Percentiles rank a stretch among this genome's conserved stretches.
These are phyloP conservation scores for Melipona quadrifasciata DNA, from an alignment of 1,140 invertebrate species.

Conservation along the genomic window DNA sequence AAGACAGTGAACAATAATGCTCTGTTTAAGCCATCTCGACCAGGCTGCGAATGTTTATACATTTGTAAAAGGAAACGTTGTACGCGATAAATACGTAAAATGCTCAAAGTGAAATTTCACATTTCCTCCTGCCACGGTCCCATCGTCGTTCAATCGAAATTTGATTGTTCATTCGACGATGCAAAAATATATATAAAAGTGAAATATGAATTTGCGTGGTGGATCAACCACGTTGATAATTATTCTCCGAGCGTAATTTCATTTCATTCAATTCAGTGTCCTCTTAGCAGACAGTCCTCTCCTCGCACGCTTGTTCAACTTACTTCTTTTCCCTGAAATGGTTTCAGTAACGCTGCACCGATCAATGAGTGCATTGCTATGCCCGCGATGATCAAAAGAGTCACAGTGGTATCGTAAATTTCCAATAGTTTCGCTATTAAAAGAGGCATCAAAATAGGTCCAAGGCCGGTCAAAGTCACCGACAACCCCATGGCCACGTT, in stretches of 20 bases:
- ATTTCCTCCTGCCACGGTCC: too few species aligned
- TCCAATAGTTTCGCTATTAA: conserved; percentile 78
- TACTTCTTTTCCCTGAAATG: conserved; percentile 77
- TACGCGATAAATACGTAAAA: neutral
- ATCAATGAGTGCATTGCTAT: conserved; percentile 85
- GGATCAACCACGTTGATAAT: too few species aligned
- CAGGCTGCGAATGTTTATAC: neutral
- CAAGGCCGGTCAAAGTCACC: conserved; percentile 87
- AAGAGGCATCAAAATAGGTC: conserved; percentile 88
- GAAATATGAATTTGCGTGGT: too few species aligned
- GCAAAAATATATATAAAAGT: too few species aligned
- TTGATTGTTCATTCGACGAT: too few species aligned
- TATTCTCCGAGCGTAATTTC: too few species aligned
- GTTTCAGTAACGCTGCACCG: conserved; percentile 85
- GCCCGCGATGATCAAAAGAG: conserved; percentile 84
- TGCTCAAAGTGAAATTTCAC: too few species aligned
- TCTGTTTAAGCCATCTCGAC: neutral
- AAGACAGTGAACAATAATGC: neutral
- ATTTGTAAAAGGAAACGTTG: neutral
- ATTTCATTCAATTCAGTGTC: neutral
- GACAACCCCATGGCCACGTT: conserved; percentile 87
- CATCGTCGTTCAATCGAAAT: too few species aligned
- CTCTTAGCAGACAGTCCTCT: conserved; percentile 5
- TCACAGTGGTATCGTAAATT: conserved; percentile 80
- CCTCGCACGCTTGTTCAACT: conserved; percentile 32